phyloP scores from a whole-genome alignment of 37 sponge, comb jelly and placozoan genomes.

The Tethya wilhelma region DNA sequence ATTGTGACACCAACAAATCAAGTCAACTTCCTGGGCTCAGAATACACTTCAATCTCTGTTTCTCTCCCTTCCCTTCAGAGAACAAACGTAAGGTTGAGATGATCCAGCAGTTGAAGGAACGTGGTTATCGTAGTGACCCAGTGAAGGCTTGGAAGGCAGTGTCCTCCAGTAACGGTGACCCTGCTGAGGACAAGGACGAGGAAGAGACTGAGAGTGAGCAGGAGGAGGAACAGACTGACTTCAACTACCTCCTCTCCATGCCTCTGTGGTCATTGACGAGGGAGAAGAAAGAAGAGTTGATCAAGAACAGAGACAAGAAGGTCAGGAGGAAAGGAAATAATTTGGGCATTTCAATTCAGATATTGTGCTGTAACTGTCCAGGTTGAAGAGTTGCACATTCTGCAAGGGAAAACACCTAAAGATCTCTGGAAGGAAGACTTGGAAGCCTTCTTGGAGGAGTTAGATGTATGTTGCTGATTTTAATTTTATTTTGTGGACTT shows the following conservation, averaged over 20 bases:
- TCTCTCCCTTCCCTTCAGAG: slow-evolving; percentile 53
- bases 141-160: slow-evolving; percentile 88
- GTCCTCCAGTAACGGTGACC: slow-evolving; percentile 14
- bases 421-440: slow-evolving; percentile 86
- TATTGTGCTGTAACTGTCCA: slow-evolving; percentile 13
- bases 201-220: slow-evolving; percentile 28
- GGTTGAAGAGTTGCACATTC: slow-evolving; percentile 64
- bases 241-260: slow-evolving; percentile 92
- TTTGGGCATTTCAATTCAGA: neutral
- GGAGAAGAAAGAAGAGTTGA: slow-evolving; percentile 91
- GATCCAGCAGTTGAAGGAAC: slow-evolving; percentile 58
- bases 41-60: no score
- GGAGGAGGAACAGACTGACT: slow-evolving; percentile 50
- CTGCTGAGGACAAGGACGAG: slow-evolving; percentile 21
- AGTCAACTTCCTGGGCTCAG: no score
- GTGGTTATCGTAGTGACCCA: slow-evolving; percentile 87
- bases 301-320: slow-evolving; percentile 86
- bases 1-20: no score
- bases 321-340: slow-evolving; percentile 11
- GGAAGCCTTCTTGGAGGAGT: slow-evolving; percentile 72
- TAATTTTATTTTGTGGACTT: neutral
- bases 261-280: slow-evolving; percentile 80
- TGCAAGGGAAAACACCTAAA: slow-evolving; percentile 72
- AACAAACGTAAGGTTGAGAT: slow-evolving; percentile 81
- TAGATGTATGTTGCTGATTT: slow-evolving; percentile 64